These are phyloP conservation scores for Aphelenchoides avenae DNA, from an alignment of 1,140 invertebrate species.

Conservation along the genomic window DNA sequence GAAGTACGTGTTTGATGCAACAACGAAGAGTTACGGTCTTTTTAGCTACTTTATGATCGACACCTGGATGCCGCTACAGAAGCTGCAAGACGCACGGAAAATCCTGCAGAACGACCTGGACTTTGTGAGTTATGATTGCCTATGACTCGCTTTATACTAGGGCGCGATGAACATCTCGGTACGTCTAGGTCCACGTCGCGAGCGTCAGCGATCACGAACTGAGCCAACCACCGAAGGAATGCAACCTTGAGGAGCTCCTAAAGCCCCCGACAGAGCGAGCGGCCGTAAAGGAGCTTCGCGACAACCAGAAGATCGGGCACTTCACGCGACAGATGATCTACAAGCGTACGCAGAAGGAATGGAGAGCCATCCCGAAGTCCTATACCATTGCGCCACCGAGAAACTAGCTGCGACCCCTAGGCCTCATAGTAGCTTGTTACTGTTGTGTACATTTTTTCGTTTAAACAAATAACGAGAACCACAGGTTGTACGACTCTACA, in stretches of 20 bases:
- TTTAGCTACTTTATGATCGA: constrained; percentile 54
- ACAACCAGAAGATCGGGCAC: constrained; percentile 50
- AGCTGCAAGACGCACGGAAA: constrained; percentile 16
- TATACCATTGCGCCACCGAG: constrained; percentile 92
- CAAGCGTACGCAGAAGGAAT: constrained; percentile 53
- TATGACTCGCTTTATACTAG: neutral
- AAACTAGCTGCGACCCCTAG: too few relatives aligned
- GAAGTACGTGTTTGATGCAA: constrained; percentile 44
- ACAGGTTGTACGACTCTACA: too few relatives aligned
- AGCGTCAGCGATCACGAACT: constrained; percentile 43
- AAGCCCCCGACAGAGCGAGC: constrained; percentile 50
- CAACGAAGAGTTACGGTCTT: neutral
- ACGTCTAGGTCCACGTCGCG: constrained; percentile 42
- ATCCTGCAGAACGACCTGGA: constrained; percentile 53
- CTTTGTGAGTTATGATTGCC: constrained; percentile 27
- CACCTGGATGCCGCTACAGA: constrained; percentile 42
- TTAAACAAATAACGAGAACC: too few relatives aligned
- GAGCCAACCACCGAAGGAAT: constrained; percentile 27
- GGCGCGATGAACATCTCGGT: constrained; percentile 9
- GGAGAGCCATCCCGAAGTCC: constrained; percentile 69
- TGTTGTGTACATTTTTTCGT: too few relatives aligned
- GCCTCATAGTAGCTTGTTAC: too few relatives aligned
- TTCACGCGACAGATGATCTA: constrained; percentile 54
- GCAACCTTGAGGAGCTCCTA: constrained; percentile 48
- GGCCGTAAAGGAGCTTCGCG: constrained; percentile 45